A percentile compares a stretch with the other conserved stretches of the same genome.
Conservation (phyloP, 2,888 invertebrate genomes). For the Hirtodrosophila histrioides region DNA sequence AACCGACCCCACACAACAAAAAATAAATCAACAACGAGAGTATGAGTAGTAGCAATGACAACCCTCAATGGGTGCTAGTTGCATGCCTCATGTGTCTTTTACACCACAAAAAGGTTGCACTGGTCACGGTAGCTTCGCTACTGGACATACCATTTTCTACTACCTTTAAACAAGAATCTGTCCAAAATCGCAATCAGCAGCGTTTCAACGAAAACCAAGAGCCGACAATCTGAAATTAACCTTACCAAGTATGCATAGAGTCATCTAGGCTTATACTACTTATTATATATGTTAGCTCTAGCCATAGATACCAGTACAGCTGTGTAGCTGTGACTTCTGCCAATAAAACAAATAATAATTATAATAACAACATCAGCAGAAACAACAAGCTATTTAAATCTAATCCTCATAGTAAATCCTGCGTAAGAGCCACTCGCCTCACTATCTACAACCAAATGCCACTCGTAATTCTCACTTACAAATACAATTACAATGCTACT, state of each 20-base stretch:
- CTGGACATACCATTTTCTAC: constrained; percentile 81
- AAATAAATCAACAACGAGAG: neutral
- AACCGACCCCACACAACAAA: constrained; percentile 22
- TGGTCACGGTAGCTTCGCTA: constrained; percentile 72
- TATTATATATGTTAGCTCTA: constrained; percentile 16
- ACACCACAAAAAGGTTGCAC: constrained; percentile 83
- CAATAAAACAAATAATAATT: constrained; percentile 14
- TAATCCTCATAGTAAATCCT: constrained; percentile 47
- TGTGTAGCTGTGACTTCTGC: constrained; percentile 21
- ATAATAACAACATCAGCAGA: constrained; percentile 8
- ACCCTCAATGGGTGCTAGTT: constrained; percentile 39
- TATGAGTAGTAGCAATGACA: neutral
- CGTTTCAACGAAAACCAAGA: constrained; percentile 7
- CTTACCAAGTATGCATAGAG: constrained; percentile 59
- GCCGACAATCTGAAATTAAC: constrained; percentile 24
- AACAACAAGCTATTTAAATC: constrained; percentile 1
- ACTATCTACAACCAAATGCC: constrained; percentile 65
- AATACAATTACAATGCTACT: constrained; percentile 33
- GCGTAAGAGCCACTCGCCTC: constrained; percentile 65
- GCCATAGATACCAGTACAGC: constrained; percentile 18
- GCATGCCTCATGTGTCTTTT: constrained; percentile 74
- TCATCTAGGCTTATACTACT: constrained; percentile 30
- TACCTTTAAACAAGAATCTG: constrained; percentile 84
- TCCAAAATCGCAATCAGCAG: constrained; percentile 75
- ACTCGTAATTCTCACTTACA: constrained; percentile 75